Conservation (phyloP, 2,888 invertebrate genomes). For the Zelleria hepariella region DNA sequence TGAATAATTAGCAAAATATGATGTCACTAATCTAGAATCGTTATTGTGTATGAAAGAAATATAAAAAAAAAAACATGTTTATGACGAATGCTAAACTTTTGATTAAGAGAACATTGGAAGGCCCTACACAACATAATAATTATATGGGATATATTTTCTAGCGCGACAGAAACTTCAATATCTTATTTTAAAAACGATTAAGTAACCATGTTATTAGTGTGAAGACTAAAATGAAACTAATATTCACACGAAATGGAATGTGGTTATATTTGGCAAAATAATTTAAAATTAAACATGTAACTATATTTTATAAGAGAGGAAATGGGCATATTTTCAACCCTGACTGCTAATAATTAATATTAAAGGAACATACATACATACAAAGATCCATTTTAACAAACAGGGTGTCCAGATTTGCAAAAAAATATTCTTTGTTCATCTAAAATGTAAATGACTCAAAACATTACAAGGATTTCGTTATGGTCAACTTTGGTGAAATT, state of each 20-base stretch:
- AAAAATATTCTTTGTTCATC: too few species aligned
- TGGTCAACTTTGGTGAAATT: too few species aligned
- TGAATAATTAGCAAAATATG: neutral
- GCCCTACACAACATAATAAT: too few species aligned
- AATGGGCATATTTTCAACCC: neutral
- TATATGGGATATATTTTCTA: neutral
- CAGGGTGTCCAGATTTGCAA: too few species aligned
- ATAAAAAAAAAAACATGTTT: too few species aligned
- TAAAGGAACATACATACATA: conserved; percentile 1
- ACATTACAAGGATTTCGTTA: too few species aligned
- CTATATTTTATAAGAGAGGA: conserved; percentile 15
- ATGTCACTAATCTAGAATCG: too few species aligned
- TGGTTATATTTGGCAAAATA: conserved; percentile 64
- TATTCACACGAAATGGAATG: conserved; percentile 55
- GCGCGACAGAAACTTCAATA: neutral
- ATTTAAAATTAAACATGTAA: conserved; percentile 43
- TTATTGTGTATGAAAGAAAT: too few species aligned
- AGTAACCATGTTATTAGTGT: conserved; percentile 27
- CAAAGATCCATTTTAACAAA: neutral
- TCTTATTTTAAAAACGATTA: conserved; percentile 12
- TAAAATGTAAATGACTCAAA: too few species aligned
- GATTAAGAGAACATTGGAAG: too few species aligned
- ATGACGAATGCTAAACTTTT: too few species aligned
- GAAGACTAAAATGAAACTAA: conserved; percentile 32
- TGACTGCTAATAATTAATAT: conserved; percentile 1